Percentiles rank a stretch among this genome's conserved stretches.
These are phyloP conservation scores for Chrosomus eos DNA, from an alignment of 2,797 vertebrate genomes.

Conservation along the genomic window DNA sequence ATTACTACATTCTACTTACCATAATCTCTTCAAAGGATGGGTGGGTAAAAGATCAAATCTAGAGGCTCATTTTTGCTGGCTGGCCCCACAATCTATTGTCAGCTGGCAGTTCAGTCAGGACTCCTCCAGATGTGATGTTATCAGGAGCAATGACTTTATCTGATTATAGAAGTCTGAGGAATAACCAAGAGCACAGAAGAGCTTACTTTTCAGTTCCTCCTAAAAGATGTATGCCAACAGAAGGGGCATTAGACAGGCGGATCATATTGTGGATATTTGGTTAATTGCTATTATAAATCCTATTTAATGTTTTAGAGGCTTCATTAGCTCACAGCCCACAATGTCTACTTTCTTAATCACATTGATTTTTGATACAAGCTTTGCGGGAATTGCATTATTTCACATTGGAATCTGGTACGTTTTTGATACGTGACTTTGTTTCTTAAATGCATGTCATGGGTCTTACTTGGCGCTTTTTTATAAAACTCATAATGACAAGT, in stretches of 20 bases:
- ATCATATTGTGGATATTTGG: constrained; percentile 39
- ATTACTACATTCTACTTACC: constrained; percentile 48
- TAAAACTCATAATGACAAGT: constrained; percentile 26
- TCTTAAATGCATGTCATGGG: background rate
- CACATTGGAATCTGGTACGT: background rate
- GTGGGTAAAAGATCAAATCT: constrained; percentile 49
- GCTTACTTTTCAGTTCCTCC: constrained; percentile 18
- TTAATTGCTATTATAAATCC: constrained; percentile 47
- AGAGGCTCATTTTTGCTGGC: constrained; percentile 62
- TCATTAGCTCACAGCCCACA: constrained; percentile 38
- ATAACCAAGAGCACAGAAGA: constrained; percentile 55
- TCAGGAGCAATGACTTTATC: constrained; percentile 62
- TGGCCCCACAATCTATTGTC: constrained; percentile 55
- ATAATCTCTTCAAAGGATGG: constrained; percentile 52
- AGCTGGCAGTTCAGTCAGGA: constrained; percentile 51
- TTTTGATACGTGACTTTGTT: constrained; percentile 12
- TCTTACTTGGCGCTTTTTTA: background rate
- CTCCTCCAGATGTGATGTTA: constrained; percentile 51
- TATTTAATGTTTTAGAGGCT: constrained; percentile 44
- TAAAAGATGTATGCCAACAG: constrained; percentile 21
- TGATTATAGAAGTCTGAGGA: constrained; percentile 72
- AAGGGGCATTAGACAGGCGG: constrained; percentile 47
- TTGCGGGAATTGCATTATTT: constrained; percentile 20
- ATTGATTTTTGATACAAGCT: constrained; percentile 28
- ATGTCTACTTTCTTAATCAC: constrained; percentile 27